phyloP scores from a whole-genome alignment of 2,113 vertebrate species.

The Phylloscopus trochiloides region DNA sequence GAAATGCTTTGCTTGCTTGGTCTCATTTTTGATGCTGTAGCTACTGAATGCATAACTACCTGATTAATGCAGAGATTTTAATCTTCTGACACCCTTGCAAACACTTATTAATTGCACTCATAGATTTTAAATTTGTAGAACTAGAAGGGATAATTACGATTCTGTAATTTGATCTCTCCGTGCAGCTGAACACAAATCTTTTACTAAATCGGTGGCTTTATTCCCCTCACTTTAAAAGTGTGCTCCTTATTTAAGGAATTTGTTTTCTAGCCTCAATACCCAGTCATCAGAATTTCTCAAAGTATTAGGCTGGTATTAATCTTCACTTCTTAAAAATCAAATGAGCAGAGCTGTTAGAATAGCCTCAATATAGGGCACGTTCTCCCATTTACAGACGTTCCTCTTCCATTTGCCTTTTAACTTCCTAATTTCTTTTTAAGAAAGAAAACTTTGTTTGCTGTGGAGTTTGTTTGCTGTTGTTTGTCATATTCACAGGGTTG shows the following conservation, averaged over 20 bases:
- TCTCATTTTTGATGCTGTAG: background rate
- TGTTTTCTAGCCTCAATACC: background rate
- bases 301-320: background rate
- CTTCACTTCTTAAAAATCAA: background rate
- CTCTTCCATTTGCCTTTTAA: background rate
- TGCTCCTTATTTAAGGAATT: background rate
- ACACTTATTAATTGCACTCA: slow-evolving; percentile 1
- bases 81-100: slow-evolving; percentile 9
- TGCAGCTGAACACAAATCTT: background rate
- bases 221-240: background rate
- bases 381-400: background rate
- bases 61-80: slow-evolving; percentile 26
- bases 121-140: background rate
- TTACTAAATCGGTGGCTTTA: background rate
- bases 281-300: background rate
- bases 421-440: background rate
- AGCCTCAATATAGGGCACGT: background rate
- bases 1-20: background rate
- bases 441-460: background rate
- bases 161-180: background rate
- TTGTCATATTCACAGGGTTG: background rate
- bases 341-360: background rate
- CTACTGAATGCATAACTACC: background rate
- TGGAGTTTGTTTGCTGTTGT: background rate
- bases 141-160: background rate